Base-by-base conservation (phyloP, 2,797 vertebrate genomes). In the Margarornis squamiger region DNA sequence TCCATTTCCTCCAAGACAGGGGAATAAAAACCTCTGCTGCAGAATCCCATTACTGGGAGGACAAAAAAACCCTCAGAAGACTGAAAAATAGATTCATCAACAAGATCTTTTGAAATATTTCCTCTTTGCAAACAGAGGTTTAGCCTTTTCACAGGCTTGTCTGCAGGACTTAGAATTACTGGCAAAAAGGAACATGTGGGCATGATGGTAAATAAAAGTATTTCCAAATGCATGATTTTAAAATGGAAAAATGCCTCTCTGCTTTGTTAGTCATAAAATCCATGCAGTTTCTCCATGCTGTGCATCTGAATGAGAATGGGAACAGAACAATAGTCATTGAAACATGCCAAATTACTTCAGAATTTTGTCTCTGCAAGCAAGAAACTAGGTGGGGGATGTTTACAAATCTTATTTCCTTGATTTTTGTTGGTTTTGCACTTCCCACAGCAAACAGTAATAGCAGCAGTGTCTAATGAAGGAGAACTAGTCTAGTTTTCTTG, bases 321-420 rank as follows among this genome's bases (percentile, higher is more conserved):
- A 76, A 68, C 11, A 41, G 77, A 92, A 95, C 85, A 94, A 90
- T 81, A 88, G 54, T 45, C 71, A 94, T 8, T 85, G 76, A 93
- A 85, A 84, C 59, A 75, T 20, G 75, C 82, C 91, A 90, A 70
- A 92, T 72, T 58, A 86, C 34, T 74, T 79, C 73, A 88, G 49
- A 91, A 91, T 86, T 83, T 87, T 68, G 68, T 51, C 26, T 84
- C 57, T 70, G 70, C 34, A 55, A 91, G 67, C 65, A 58, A 90
- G 65, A 95, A 91, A 75, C 75, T 55, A 75, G 36, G 36, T 39
- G 39, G 54, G 76, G 39, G 45, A 68, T 78, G 32, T 88, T 93
- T 84, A 88, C 32, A 84, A 58, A 88, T 78, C 29, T 59, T 51
- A 77, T 59, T 94, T 92, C 66, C 54, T 80, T 88, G 14, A n/a